These are phyloP conservation scores for Chrysomela aeneicollis DNA, from an alignment of 2,888 invertebrate genomes.

Conservation along the genomic window DNA sequence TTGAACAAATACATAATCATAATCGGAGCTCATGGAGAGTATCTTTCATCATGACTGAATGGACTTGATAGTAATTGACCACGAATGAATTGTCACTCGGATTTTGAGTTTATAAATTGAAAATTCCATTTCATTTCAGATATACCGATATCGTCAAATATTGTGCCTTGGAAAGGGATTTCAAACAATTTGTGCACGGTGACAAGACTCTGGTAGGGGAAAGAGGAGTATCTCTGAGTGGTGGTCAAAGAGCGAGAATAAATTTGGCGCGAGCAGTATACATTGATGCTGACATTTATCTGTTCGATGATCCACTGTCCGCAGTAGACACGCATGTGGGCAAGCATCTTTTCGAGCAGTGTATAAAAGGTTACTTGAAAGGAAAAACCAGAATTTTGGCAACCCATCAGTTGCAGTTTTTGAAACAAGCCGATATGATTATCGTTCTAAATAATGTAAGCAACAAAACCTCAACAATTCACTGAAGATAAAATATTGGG, in stretches of 20 bases:
- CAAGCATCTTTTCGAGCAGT: conserved; percentile 77
- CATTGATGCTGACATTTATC: conserved; percentile 77
- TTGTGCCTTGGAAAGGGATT: conserved; percentile 73
- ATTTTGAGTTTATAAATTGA: too few species aligned
- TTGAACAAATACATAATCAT: too few species aligned
- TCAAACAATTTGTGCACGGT: conserved; percentile 74
- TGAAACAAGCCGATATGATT: conserved; percentile 72
- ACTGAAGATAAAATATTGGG: too few species aligned
- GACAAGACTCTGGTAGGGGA: conserved; percentile 82
- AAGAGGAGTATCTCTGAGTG: conserved; percentile 79
- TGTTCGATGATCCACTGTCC: conserved; percentile 82
- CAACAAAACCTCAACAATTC: not conserved
- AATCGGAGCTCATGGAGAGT: too few species aligned
- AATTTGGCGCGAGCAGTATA: conserved; percentile 82
- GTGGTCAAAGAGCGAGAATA: conserved; percentile 83
- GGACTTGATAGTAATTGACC: too few species aligned
- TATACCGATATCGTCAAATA: conserved; percentile 64
- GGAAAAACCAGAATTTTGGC: conserved; percentile 78
- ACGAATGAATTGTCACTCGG: too few species aligned
- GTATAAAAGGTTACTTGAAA: conserved; percentile 66
- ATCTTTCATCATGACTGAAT: too few species aligned
- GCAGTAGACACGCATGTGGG: conserved; percentile 83
- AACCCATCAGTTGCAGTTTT: conserved; percentile 85
- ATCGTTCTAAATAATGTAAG: conserved; percentile 71
- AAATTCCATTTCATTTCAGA: conserved; percentile 36